These are phyloP conservation scores for Cairina moschata DNA, from an alignment of 2,113 vertebrate species.

Conservation along the genomic window DNA sequence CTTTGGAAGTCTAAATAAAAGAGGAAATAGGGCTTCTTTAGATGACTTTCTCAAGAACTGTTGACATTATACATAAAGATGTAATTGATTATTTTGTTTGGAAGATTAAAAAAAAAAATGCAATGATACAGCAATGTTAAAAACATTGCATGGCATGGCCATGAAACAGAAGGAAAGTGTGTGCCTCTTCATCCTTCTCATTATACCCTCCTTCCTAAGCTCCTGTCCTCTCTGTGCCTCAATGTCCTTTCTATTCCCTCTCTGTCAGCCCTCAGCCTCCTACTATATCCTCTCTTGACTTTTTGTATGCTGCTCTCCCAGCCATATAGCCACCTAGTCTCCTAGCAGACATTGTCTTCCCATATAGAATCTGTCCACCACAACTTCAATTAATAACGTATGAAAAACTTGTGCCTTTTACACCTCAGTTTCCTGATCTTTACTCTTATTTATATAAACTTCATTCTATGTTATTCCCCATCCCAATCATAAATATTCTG, in stretches of 20 bases:
- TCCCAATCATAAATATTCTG: neutral
- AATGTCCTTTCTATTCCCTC: neutral
- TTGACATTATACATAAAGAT: neutral
- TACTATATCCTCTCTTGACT: neutral
- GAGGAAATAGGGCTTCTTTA: neutral
- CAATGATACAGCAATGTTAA: neutral
- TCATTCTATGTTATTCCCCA: neutral
- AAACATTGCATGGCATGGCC: neutral
- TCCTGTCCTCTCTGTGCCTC: neutral
- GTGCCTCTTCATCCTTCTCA: neutral
- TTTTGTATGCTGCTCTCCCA: accelerated
- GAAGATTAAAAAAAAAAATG: neutral
- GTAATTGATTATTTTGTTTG: neutral
- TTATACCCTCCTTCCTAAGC: neutral
- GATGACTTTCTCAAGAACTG: neutral
- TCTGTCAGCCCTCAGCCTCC: neutral
- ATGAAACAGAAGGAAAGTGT: neutral
- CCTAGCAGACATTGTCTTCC: neutral
- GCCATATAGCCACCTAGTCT: accelerated
- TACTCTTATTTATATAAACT: neutral
- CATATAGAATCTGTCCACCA: too few relatives aligned
- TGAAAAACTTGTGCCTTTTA: neutral
- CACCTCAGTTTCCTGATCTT: neutral
- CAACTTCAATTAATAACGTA: accelerated
- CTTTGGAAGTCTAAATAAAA: neutral